These are phyloP conservation scores for Psix sp. DNA, from an alignment of 1,140 invertebrate genomes.

Conservation along the genomic window DNA sequence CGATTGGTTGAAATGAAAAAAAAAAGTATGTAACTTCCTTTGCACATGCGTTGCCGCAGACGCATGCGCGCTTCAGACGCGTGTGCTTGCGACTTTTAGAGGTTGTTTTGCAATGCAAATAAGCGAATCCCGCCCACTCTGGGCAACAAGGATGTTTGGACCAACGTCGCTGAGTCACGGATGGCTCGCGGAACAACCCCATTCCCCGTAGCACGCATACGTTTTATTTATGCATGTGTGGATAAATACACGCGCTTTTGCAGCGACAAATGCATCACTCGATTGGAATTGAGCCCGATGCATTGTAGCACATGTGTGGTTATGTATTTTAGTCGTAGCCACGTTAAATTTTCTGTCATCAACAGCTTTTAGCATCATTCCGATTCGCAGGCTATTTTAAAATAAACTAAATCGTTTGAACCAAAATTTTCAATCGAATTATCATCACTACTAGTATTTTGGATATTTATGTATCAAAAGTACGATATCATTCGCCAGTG, in stretches of 20 bases:
- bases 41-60: conserved; percentile 28
- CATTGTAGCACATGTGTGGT: no score
- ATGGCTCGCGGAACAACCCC: conserved; percentile 48
- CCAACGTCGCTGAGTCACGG: conserved; percentile 40
- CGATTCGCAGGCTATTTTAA: conserved; percentile 32
- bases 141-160: conserved; percentile 52
- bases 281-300: conserved; percentile 45
- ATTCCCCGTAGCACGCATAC: conserved; percentile 35
- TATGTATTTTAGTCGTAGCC: conserved; percentile 46
- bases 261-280: conserved; percentile 31
- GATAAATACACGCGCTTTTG: conserved; percentile 55
- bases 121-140: conserved; percentile 62
- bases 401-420: no score
- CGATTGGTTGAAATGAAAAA: no score
- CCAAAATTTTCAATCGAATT: no score
- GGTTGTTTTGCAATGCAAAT: conserved; percentile 71
- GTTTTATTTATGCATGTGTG: conserved; percentile 47
- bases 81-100: conserved; percentile 66
- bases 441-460: no score
- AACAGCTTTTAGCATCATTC: conserved; percentile 54
- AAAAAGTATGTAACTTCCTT: background rate
- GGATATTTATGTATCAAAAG: no score
- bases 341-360: conserved; percentile 41
- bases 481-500: no score
- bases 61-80: conserved; percentile 42